phyloP scores from a whole-genome alignment of 2,888 invertebrate genomes.

The Anoncus sp. region DNA sequence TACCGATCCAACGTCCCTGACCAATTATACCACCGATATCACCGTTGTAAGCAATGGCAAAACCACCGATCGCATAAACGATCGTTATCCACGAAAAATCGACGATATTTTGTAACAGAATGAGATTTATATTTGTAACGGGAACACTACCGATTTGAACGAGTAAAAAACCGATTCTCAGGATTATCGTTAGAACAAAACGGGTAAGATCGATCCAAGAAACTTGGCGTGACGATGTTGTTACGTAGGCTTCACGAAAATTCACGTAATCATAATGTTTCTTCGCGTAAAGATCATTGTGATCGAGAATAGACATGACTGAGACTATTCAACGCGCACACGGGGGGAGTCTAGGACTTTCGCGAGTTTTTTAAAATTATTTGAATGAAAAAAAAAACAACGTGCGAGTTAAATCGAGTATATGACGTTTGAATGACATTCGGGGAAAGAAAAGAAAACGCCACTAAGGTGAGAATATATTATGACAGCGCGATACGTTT shows the following conservation, averaged over 20 bases:
- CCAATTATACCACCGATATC: slow-evolving; percentile 72
- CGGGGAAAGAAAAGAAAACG: too few relatives aligned
- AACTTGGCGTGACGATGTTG: not conserved
- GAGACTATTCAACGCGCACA: too few relatives aligned
- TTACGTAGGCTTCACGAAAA: slow-evolving; percentile 14
- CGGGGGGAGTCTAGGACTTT: too few relatives aligned
- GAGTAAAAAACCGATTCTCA: slow-evolving; percentile 78
- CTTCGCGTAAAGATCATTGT: slow-evolving; percentile 31
- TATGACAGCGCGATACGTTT: too few relatives aligned
- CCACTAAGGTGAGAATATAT: too few relatives aligned
- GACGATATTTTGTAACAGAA: slow-evolving; percentile 79
- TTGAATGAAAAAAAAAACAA: too few relatives aligned
- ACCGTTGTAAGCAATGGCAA: slow-evolving; percentile 77
- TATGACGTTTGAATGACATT: too few relatives aligned
- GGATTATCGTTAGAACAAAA: slow-evolving; percentile 71
- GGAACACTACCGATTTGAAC: slow-evolving; percentile 81
- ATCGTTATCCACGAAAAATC: slow-evolving; percentile 78
- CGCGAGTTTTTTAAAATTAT: too few relatives aligned
- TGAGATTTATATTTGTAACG: slow-evolving; percentile 78
- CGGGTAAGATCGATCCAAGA: slow-evolving; percentile 58
- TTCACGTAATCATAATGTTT: slow-evolving; percentile 52
- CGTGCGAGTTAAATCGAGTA: too few relatives aligned
- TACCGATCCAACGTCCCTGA: slow-evolving; percentile 74
- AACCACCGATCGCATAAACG: slow-evolving; percentile 76
- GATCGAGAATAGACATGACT: slow-evolving; percentile 48